Evolutionary conservation across 1,140 invertebrate species (phyloP).

Genomic region (Doryteuthis pealeii): DNA sequence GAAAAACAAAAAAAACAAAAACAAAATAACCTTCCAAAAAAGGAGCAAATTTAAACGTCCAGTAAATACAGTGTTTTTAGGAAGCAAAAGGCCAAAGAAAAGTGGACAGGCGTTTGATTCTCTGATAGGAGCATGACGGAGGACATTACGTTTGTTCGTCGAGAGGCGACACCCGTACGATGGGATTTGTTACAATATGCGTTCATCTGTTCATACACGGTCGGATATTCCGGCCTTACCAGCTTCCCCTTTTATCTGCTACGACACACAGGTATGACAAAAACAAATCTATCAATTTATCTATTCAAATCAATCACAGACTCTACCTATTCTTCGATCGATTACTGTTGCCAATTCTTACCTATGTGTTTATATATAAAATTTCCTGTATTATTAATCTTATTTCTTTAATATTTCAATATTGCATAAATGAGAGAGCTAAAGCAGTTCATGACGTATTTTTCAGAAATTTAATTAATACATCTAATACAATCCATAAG

Average conservation of each 20-base stretch:
- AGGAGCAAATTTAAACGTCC: neutral
- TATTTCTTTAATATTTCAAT: too few relatives aligned
- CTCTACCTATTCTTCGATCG: too few relatives aligned
- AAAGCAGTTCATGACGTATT: too few relatives aligned
- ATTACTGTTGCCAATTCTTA: too few relatives aligned
- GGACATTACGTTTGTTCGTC: slow-evolving; percentile 14
- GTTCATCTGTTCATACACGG: slow-evolving; percentile 29
- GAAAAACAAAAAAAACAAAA: neutral
- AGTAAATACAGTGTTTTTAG: neutral
- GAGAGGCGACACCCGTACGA: slow-evolving; percentile 25
- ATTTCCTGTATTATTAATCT: too few relatives aligned
- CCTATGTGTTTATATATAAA: too few relatives aligned
- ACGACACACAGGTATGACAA: slow-evolving; percentile 29
- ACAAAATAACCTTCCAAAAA: neutral
- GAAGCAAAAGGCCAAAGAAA: neutral
- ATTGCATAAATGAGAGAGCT: too few relatives aligned
- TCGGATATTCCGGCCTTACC: slow-evolving; percentile 31
- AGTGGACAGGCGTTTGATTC: neutral
- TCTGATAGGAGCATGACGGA: slow-evolving; percentile 24
- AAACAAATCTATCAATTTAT: too few relatives aligned
- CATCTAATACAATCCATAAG: too few relatives aligned
- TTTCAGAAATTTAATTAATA: too few relatives aligned
- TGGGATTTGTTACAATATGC: slow-evolving; percentile 36
- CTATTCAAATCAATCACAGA: too few relatives aligned
- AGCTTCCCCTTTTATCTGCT: slow-evolving; percentile 36